Percentiles rank a stretch among this genome's conserved stretches.
Evolutionary conservation across 2,888 invertebrate species (phyloP).

Genomic region (Gymnocheta viridis): DNA sequence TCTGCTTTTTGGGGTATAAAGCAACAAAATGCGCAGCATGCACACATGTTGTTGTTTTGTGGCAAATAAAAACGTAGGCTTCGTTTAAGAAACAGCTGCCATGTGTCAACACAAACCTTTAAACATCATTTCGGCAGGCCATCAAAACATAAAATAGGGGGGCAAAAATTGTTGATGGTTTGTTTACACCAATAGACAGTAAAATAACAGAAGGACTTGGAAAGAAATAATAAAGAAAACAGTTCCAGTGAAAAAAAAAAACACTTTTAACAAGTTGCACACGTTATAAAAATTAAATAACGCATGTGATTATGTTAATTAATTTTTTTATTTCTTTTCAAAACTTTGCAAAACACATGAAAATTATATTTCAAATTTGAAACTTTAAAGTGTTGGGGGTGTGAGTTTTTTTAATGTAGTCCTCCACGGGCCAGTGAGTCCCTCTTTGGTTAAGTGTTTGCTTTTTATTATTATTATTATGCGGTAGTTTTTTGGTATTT

Average conservation of each 20-base stretch:
- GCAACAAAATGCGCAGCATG: conserved; percentile 11
- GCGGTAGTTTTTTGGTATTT: not conserved
- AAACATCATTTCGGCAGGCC: conserved; percentile 56
- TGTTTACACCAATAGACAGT: conserved; percentile 68
- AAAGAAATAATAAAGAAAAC: not conserved
- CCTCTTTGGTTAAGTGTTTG: conserved; percentile 4
- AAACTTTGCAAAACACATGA: not conserved
- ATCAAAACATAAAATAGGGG: conserved; percentile 35
- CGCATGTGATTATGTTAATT: conserved; percentile 67
- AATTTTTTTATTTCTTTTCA: conserved; percentile 40
- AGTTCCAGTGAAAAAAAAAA: conserved; percentile 10
- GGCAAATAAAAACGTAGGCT: conserved; percentile 30
- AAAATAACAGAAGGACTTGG: conserved; percentile 53
- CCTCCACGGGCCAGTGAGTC: conserved; percentile 53
- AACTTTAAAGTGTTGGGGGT: conserved; percentile 31
- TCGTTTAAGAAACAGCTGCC: conserved; percentile 62
- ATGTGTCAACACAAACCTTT: conserved; percentile 67
- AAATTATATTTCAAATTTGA: conserved; percentile 28
- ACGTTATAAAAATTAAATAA: conserved; percentile 43
- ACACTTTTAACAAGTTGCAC: conserved; percentile 30
- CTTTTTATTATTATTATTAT: not conserved
- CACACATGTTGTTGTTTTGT: conserved; percentile 52
- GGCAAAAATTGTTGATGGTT: conserved; percentile 58
- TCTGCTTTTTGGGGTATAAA: not conserved
- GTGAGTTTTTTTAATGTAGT: conserved; percentile 13